phyloP scores from a whole-genome alignment of 2,797 vertebrate genomes.

The Silurus lanzhouensis region DNA sequence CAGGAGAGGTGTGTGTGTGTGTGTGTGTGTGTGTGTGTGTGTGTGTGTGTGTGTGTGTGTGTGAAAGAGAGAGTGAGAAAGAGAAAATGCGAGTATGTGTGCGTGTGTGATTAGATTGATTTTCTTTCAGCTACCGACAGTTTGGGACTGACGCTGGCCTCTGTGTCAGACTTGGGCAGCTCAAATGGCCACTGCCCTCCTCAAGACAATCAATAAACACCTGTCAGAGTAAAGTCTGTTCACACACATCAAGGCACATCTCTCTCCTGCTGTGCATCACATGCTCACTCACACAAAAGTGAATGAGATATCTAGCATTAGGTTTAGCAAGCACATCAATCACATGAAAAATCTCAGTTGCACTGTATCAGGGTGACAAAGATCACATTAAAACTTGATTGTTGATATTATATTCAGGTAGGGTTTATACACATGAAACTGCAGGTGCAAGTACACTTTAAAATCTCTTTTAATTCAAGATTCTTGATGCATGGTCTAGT shows the following conservation, averaged over 20 bases:
- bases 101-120: constrained; percentile 81
- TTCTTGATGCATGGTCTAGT: background rate
- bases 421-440: background rate
- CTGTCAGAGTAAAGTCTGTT: constrained; percentile 82
- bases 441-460: background rate
- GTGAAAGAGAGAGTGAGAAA: background rate
- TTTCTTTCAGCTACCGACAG: constrained; percentile 86
- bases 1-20: constrained; percentile 13
- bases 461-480: background rate
- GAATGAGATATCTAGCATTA: background rate
- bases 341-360: constrained; percentile 2
- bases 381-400: background rate
- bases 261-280: constrained; percentile 44
- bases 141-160: constrained; percentile 74
- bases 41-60: background rate
- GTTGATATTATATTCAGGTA: background rate
- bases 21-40: constrained; percentile 29
- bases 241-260: constrained; percentile 66
- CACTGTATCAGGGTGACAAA: background rate
- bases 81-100: background rate
- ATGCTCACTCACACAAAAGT: constrained; percentile 51
- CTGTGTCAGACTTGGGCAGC: constrained; percentile 76
- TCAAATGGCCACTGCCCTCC: constrained; percentile 65
- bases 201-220: constrained; percentile 84
- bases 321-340: constrained; percentile 18